A percentile compares a stretch with the other conserved stretches of the same genome.
Evolutionary conservation across 2,888 invertebrate genomes (phyloP).

Genomic region (Cyaniris semiargus): DNA sequence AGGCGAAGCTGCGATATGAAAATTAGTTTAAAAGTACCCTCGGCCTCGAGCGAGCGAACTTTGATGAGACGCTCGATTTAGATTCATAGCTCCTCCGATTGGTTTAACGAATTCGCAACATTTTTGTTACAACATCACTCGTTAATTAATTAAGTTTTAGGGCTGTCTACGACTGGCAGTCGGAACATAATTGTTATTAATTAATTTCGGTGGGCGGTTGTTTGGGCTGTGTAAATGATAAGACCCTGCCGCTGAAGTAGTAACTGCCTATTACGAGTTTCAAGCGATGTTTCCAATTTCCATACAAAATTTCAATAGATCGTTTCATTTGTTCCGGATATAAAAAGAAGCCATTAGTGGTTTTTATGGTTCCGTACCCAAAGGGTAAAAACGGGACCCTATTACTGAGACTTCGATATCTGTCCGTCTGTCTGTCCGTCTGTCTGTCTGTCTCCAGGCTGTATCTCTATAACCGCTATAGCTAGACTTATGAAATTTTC

Average conservation of each 20-base stretch:
- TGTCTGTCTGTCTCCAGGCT: too few relatives aligned
- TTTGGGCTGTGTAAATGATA: background rate
- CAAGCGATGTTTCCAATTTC: background rate
- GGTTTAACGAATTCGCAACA: slow-evolving; percentile 31
- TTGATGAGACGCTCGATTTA: slow-evolving; percentile 72
- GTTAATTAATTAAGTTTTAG: slow-evolving; percentile 29
- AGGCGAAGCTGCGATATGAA: slow-evolving; percentile 56
- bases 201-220: background rate
- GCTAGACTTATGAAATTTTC: too few relatives aligned
- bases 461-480: too few relatives aligned
- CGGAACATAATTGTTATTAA: slow-evolving; percentile 9
- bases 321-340: too few relatives aligned
- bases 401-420: too few relatives aligned
- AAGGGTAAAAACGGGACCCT: too few relatives aligned
- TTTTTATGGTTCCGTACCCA: too few relatives aligned
- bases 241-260: background rate
- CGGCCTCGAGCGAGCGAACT: slow-evolving; percentile 59
- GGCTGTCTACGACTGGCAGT: background rate
- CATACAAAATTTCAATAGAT: too few relatives aligned
- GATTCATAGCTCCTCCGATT: slow-evolving; percentile 68
- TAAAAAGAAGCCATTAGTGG: too few relatives aligned
- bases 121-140: slow-evolving; percentile 26
- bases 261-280: background rate
- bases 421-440: too few relatives aligned
- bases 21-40: slow-evolving; percentile 67